Percentiles rank a stretch among this genome's conserved stretches.
Evolutionary conservation across 2,797 vertebrate genomes (phyloP).

Genomic region (Betta splendens): DNA sequence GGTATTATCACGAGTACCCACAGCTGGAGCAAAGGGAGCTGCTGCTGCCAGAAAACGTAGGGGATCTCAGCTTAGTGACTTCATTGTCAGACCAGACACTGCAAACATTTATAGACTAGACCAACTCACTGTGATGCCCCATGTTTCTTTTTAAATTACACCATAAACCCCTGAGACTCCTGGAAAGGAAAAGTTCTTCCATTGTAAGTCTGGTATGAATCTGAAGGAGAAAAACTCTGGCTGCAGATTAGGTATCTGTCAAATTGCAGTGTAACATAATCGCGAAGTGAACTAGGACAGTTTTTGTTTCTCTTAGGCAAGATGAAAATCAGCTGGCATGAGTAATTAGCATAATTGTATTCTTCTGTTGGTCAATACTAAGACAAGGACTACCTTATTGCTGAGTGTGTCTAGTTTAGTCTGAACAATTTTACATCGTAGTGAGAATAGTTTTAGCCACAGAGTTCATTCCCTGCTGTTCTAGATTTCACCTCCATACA

Average conservation of each 20-base stretch:
- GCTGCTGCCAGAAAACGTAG: slow-evolving; percentile 52
- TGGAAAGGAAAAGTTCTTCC: slow-evolving; percentile 55
- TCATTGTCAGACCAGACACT: slow-evolving; percentile 62
- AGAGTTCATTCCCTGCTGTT: neutral
- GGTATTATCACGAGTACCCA: slow-evolving; percentile 52
- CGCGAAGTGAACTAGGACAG: slow-evolving; percentile 28
- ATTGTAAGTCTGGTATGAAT: slow-evolving; percentile 24
- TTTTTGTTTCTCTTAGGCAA: slow-evolving; percentile 18
- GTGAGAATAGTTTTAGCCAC: slow-evolving; percentile 2
- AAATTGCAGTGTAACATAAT: slow-evolving; percentile 23
- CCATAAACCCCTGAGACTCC: slow-evolving; percentile 57
- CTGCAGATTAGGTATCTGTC: slow-evolving; percentile 28
- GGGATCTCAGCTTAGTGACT: slow-evolving; percentile 63
- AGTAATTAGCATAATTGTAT: too few relatives aligned
- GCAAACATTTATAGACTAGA: slow-evolving; percentile 57
- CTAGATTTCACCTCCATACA: slow-evolving; percentile 1
- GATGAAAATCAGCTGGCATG: slow-evolving; percentile 26
- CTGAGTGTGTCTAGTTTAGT: neutral
- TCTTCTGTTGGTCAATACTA: slow-evolving; percentile 9
- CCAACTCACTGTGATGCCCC: slow-evolving; percentile 31
- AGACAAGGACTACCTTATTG: neutral
- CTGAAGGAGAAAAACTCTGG: slow-evolving; percentile 20
- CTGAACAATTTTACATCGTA: neutral
- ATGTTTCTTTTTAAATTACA: slow-evolving; percentile 49
- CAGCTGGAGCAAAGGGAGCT: slow-evolving; percentile 60